Base-by-base conservation (phyloP, 2,888 invertebrate species). In the Amaurobius ferox region DNA sequence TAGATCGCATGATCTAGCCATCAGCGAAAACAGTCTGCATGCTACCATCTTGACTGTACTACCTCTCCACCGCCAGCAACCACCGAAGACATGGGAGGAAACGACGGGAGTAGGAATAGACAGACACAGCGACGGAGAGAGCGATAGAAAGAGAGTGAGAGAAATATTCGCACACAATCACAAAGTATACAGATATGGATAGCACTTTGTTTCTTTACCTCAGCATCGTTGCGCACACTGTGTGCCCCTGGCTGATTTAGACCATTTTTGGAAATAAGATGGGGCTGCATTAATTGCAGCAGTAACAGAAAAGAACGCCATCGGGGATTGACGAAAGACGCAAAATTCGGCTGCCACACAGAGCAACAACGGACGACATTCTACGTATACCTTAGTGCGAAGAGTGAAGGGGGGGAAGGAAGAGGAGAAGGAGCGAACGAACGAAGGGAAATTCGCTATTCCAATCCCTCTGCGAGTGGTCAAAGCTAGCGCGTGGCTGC, bases 401-500 rank as follows among this genome's bases (percentile, higher is more conserved):
- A 40, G 40, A 68, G 70, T 35, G 28, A 40, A 28, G 55, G 23
- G 55, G 64, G 30, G 40, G 40, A 28, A 29, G 23, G 23, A 35
- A 23, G 28, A 16, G 28, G 40, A 26, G 28, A 35, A 66, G 40
- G 73, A 73, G 55, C 66, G 64, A 48, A 35, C 28, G 39, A 32
- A 35, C 35, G 62, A 55, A 44, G 70, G 77, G 74, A 80, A 80
- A 78, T 85, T 85, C 83, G 83, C 83, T 85, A 85, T 85, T 85
- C 83, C 77, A 85, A 85, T 85, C 77, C 83, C 83, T 85, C 72
- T 77, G 83, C 83, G 72, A 85, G 72, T 85, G 83, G 83, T 85
- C 83, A 85, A 85, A 85, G 83, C 83, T 85, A 85, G 66, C 72
- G 83, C 80, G 80, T 85, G 83, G 83, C 77, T 85, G 83, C 77